These are phyloP conservation scores for Thalassaphorura encarpata DNA, from an alignment of 1,140 invertebrate genomes.

Conservation along the genomic window DNA sequence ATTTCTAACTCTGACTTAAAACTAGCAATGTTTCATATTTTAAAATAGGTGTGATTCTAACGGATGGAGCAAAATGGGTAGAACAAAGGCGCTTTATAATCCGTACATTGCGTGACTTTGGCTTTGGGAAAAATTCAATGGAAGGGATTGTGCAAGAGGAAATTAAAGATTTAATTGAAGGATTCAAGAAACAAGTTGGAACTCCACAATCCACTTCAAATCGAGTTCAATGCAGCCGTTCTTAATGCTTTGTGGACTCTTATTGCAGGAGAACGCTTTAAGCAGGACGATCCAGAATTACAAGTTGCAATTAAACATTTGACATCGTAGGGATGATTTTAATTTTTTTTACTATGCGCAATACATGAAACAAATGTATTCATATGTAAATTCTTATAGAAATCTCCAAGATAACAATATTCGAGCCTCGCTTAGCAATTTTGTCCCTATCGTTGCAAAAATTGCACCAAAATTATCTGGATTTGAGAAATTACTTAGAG, in stretches of 20 bases:
- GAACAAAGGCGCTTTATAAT: constrained; percentile 59
- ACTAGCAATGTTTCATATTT: too few species aligned
- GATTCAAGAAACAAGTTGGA: background rate
- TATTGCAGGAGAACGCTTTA: constrained; percentile 59
- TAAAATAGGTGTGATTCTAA: constrained; percentile 24
- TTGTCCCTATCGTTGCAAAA: constrained; percentile 46
- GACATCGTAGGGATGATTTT: constrained; percentile 2
- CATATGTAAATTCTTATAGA: background rate
- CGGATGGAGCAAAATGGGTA: constrained; percentile 44
- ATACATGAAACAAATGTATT: background rate
- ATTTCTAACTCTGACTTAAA: too few species aligned
- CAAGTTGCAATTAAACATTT: background rate
- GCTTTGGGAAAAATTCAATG: constrained; percentile 66
- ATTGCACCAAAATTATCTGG: background rate
- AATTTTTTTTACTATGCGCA: background rate
- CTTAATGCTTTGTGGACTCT: constrained; percentile 76
- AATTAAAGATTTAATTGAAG: background rate
- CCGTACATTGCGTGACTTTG: constrained; percentile 59
- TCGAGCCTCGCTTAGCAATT: background rate
- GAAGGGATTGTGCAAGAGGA: constrained; percentile 46
- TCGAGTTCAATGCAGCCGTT: constrained; percentile 39
- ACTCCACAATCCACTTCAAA: background rate
- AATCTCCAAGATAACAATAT: background rate
- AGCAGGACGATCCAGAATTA: constrained; percentile 34
- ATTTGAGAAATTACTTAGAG: constrained; percentile 54